A percentile compares a stretch with the other conserved stretches of the same genome.
Evolutionary conservation across 2,113 vertebrate species (phyloP).

Genomic region (Stegastes partitus): DNA sequence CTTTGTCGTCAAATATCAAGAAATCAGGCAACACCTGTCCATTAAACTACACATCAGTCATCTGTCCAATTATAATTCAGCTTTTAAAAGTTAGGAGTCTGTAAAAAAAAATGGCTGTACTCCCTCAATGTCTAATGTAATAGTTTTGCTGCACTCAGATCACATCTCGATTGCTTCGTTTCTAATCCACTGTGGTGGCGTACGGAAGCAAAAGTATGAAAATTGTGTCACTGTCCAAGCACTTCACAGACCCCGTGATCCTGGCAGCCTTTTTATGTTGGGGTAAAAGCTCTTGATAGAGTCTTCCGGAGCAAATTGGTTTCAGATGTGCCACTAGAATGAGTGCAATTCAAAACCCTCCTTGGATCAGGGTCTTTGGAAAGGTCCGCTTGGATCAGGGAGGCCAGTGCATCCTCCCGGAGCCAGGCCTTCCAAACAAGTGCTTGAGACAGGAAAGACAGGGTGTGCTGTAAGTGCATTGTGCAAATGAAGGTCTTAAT

Average conservation of each 20-base stretch:
- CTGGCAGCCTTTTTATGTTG: slow-evolving; percentile 3
- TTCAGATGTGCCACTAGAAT: background rate
- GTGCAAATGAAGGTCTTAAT: slow-evolving; percentile 3
- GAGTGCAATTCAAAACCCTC: slow-evolving; percentile 7
- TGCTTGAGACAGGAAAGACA: background rate
- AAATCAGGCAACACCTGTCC: no score
- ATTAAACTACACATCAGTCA: no score
- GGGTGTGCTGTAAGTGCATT: background rate
- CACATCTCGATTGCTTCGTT: no score
- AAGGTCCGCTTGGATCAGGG: slow-evolving; percentile 3
- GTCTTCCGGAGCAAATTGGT: background rate
- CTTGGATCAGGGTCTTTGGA: slow-evolving; percentile 23
- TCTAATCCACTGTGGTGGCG: no score
- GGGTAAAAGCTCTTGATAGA: background rate
- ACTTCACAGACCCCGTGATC: background rate
- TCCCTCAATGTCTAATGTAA: no score
- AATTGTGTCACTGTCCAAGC: background rate
- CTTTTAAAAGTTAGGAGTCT: no score
- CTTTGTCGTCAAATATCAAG: no score
- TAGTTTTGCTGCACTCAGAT: no score
- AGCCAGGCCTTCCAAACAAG: background rate
- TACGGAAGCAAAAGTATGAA: no score
- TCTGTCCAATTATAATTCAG: no score
- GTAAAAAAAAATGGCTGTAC: no score
- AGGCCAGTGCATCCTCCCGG: background rate